Percentiles rank a stretch among this genome's conserved stretches.
phyloP scores from a whole-genome alignment of 2,797 vertebrate species.

The Vespertilio murinus region DNA sequence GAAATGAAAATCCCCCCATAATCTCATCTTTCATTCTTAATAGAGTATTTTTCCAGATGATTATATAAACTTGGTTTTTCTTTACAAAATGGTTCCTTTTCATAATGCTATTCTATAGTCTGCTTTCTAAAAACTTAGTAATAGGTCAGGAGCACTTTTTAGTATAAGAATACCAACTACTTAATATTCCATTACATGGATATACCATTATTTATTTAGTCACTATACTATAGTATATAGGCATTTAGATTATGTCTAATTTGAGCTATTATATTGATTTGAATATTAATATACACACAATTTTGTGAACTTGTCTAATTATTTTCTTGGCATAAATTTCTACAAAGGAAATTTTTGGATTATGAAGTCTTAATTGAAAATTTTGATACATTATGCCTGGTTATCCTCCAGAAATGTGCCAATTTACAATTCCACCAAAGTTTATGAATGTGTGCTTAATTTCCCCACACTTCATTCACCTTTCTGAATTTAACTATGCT shows the following conservation, averaged over 20 bases:
- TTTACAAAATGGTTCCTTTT: background rate
- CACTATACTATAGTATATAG: background rate
- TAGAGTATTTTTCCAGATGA: background rate
- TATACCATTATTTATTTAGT: background rate
- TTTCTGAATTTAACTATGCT: background rate
- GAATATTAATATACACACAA: background rate
- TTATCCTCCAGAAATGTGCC: background rate
- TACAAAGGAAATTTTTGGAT: background rate
- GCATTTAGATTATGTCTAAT: slow-evolving; percentile 5
- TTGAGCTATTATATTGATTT: background rate
- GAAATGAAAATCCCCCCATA: background rate
- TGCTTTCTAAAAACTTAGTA: background rate
- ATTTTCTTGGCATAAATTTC: slow-evolving; percentile 33
- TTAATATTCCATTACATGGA: background rate
- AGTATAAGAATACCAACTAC: background rate
- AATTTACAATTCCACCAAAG: background rate
- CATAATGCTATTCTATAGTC: background rate
- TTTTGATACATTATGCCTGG: background rate
- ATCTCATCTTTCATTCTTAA: background rate
- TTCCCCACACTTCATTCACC: background rate
- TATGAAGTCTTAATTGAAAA: background rate
- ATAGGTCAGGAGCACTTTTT: background rate
- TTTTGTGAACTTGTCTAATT: slow-evolving; percentile 22
- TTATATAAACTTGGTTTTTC: background rate
- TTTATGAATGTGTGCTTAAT: background rate